Evolutionary conservation across 1,140 invertebrate genomes (phyloP), one percentile per base, ranked within the genome.

Genomic region (Streblospio benedicti): DNA sequence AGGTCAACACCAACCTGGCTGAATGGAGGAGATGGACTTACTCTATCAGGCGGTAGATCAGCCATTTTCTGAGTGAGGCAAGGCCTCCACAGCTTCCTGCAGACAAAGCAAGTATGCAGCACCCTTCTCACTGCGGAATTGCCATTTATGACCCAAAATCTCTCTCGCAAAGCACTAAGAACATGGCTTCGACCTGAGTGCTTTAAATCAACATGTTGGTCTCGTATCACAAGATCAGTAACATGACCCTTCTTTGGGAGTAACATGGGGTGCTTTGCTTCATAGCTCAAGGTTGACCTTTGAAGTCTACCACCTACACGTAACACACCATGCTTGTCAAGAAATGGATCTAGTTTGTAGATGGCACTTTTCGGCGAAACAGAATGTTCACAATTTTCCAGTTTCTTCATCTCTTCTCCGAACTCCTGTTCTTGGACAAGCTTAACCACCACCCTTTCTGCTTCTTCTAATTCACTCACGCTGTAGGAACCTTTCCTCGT

Each of bases 1-100:
- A n/a, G 35, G n/a, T 38, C 35, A 9, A 38, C n/a, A n/a, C 35
- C 63, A 32, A 32, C 59, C 51, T 50, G 28, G 6, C 51, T 38
- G 35, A 38, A 38, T 38, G 35, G 35, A 9, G 35, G 35, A 9
- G 35, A 38, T n/a, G 35, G 9, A 49, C 25, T 27, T 14, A 6
- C 12, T 23, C 45, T 12, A 9, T 27, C 14, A 16, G 25, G 45
- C 20, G 45, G 45, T 23, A 49, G 45, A 49, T 49, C 45, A 23
- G 45, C 45, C 45, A 49, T 49, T 23, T 49, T 49, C 20, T 49
- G 45, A 6, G 12, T 25, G 9, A 23, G 9, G 14, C 12, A 6
- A 9, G 45, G 45, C 25, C 20, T 14, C 14, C 45, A 6, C 6
- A 49, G 25, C 14, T 27, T 14, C 12, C 45, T 12, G 25, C 45